phyloP scores from a whole-genome alignment of 2,113 vertebrate genomes.

The Stercorarius parasiticus region DNA sequence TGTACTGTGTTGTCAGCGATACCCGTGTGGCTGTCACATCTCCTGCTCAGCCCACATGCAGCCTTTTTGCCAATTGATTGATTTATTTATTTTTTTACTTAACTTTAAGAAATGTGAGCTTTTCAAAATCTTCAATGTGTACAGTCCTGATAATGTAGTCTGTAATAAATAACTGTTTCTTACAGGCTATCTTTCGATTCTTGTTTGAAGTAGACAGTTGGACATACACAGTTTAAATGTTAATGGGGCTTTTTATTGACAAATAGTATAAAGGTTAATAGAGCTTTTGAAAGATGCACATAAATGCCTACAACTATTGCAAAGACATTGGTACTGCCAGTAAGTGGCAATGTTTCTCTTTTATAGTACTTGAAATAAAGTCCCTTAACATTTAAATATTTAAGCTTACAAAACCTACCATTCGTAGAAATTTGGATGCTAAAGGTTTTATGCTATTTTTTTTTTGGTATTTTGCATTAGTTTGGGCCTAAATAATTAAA shows the following conservation, averaged over 20 bases:
- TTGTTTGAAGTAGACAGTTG: constrained; percentile 26
- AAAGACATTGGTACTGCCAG: neutral
- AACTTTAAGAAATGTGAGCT: neutral
- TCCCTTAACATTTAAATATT: neutral
- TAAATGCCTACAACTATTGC: neutral
- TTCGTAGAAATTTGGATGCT: neutral
- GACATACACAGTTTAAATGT: constrained; percentile 59
- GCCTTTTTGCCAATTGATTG: neutral
- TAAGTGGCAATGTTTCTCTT: constrained; percentile 62
- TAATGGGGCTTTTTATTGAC: constrained; percentile 66
- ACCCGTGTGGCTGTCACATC: neutral
- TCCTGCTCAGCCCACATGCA: neutral
- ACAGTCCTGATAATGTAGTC: neutral
- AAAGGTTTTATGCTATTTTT: neutral
- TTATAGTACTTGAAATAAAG: neutral
- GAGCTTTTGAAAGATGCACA: constrained; percentile 50
- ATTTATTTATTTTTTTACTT: neutral
- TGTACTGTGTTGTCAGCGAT: neutral
- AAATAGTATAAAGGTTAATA: constrained; percentile 55
- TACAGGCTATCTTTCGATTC: constrained; percentile 27
- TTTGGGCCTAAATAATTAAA: constrained; percentile 1
- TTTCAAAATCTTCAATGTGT: neutral
- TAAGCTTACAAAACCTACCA: neutral
- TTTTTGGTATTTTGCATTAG: neutral
- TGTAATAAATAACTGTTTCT: neutral